Percentiles rank a stretch among this genome's conserved stretches.
Evolutionary conservation across 2,113 vertebrate genomes (phyloP).

Genomic region (Fulmarus glacialis): DNA sequence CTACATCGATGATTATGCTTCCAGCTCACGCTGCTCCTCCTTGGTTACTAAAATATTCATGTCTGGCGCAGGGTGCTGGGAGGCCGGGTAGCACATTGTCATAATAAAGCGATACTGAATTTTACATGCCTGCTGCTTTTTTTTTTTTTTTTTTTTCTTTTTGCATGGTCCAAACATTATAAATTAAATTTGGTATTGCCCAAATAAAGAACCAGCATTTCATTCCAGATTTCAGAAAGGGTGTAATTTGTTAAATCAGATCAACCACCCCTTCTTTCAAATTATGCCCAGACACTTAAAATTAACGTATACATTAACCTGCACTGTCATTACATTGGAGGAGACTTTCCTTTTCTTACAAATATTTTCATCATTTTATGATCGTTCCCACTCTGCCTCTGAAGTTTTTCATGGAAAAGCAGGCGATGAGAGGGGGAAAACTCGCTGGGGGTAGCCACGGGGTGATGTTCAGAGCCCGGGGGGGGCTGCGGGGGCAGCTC

Average conservation of each 20-base stretch:
- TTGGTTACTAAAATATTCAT: background rate
- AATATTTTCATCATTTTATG: background rate
- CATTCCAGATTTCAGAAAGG: background rate
- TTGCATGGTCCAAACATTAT: background rate
- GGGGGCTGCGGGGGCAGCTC: background rate
- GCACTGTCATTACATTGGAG: too few species aligned
- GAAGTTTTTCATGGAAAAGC: background rate
- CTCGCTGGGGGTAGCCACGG: accelerated
- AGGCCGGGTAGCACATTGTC: background rate
- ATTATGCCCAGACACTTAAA: background rate
- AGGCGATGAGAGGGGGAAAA: background rate
- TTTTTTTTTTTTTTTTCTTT: background rate
- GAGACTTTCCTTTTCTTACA: background rate
- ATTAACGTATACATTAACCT: background rate
- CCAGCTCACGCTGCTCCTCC: background rate
- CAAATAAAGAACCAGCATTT: background rate
- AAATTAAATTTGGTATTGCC: background rate
- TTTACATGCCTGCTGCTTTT: background rate
- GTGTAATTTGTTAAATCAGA: background rate
- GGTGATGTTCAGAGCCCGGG: background rate
- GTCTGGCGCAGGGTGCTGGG: background rate
- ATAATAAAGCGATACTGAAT: background rate
- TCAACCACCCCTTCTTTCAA: background rate
- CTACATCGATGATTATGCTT: background rate
- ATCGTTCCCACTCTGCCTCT: accelerated